These are phyloP conservation scores for Laticauda colubrina DNA, from an alignment of 2,113 vertebrate species.

Conservation along the genomic window DNA sequence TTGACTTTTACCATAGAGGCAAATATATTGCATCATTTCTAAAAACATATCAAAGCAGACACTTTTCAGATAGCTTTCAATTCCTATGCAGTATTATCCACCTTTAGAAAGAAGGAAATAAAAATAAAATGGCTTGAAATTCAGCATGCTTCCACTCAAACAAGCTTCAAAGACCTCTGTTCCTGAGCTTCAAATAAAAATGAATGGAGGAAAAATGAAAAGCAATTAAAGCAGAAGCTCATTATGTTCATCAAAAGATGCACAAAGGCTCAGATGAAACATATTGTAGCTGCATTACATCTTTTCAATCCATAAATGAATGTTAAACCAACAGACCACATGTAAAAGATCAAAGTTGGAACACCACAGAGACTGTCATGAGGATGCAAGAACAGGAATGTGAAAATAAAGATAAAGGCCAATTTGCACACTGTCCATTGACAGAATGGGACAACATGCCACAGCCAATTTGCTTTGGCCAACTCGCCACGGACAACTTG, in stretches of 20 bases:
- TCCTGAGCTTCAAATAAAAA: background rate
- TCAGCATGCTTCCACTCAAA: background rate
- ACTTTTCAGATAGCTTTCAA: background rate
- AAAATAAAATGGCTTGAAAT: slow-evolving; percentile 18
- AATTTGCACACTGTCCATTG: background rate
- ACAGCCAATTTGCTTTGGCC: background rate
- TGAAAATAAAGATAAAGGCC: background rate
- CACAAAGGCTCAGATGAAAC: background rate
- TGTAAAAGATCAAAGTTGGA: background rate
- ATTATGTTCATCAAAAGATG: background rate
- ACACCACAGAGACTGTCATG: background rate
- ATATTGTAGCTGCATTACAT: background rate
- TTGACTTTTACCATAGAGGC: background rate
- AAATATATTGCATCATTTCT: background rate
- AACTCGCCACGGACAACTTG: too few relatives aligned
- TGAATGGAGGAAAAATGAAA: slow-evolving; percentile 19
- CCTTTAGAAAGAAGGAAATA: slow-evolving; percentile 5
- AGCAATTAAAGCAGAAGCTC: slow-evolving; percentile 28
- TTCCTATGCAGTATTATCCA: slow-evolving; percentile 1
- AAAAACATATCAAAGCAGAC: background rate
- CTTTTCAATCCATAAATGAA: background rate
- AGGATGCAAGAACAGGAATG: background rate
- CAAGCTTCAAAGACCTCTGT: slow-evolving; percentile 19
- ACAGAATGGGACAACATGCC: background rate
- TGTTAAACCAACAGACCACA: background rate